Percentiles rank a stretch among this genome's conserved stretches.
These are phyloP conservation scores for Aleiodes alternator DNA, from an alignment of 2,888 invertebrate species.

Conservation along the genomic window DNA sequence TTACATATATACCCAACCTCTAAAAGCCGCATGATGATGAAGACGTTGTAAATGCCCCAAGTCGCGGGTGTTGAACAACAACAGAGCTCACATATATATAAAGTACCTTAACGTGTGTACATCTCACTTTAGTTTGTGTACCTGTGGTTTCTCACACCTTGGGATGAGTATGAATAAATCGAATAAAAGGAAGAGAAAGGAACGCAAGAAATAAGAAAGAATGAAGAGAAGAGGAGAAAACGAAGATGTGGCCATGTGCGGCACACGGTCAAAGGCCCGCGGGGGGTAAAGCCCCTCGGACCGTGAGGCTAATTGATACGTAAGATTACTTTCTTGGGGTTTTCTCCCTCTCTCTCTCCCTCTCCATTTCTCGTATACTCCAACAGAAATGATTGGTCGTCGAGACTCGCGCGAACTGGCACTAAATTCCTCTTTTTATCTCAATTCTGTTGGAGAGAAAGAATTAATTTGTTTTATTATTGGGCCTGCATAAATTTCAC, in stretches of 20 bases:
- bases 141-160: slow-evolving; percentile 72
- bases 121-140: slow-evolving; percentile 62
- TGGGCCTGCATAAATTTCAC: slow-evolving; percentile 9
- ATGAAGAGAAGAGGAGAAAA: slow-evolving; percentile 35
- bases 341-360: slow-evolving; percentile 28
- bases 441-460: slow-evolving; percentile 50
- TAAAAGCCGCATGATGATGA: slow-evolving; percentile 58
- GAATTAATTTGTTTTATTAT: slow-evolving; percentile 21
- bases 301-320: slow-evolving; percentile 75
- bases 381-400: slow-evolving; percentile 70
- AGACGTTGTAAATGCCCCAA: slow-evolving; percentile 68
- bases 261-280: slow-evolving; percentile 75
- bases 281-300: slow-evolving; percentile 74
- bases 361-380: slow-evolving; percentile 27
- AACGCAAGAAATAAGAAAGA: slow-evolving; percentile 35
- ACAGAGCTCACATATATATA: slow-evolving; percentile 27
- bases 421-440: slow-evolving; percentile 69
- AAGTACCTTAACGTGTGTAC: slow-evolving; percentile 49
- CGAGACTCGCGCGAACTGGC: slow-evolving; percentile 63
- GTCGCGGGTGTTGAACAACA: slow-evolving; percentile 29
- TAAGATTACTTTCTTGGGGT: slow-evolving; percentile 73
- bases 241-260: slow-evolving; percentile 58
- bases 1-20: slow-evolving; percentile 28
- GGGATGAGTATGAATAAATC: slow-evolving; percentile 42
- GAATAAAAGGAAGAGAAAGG: slow-evolving; percentile 4